Conservation (phyloP, 2,113 vertebrate species). For the Siniperca knerii region DNA sequence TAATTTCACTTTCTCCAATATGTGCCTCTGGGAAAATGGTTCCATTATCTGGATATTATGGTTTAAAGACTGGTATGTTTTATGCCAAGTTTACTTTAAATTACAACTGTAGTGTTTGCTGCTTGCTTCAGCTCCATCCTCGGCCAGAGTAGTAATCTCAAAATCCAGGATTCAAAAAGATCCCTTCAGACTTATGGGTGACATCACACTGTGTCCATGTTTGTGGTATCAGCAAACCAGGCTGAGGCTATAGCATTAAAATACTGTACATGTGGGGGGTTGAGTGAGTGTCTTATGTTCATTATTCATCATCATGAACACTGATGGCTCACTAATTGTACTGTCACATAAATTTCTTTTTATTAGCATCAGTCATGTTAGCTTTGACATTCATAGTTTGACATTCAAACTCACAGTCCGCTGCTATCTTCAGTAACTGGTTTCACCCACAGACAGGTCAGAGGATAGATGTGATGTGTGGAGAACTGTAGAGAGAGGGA, state of each 20-base stretch:
- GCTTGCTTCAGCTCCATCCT: not conserved
- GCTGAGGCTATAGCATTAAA: not conserved
- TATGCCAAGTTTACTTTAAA: not conserved
- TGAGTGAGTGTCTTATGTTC: not conserved
- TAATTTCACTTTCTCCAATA: not conserved
- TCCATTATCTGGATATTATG: not conserved
- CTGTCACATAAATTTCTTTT: not conserved
- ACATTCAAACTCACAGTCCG: slow-evolving; percentile 88
- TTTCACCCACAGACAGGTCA: slow-evolving; percentile 94
- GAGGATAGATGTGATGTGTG: slow-evolving; percentile 91
- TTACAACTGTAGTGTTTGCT: not conserved
- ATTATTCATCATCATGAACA: not conserved
- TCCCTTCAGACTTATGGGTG: not conserved
- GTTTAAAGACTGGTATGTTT: not conserved
- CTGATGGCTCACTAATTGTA: not conserved
- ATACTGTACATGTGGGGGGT: not conserved
- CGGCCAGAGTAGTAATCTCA: not conserved
- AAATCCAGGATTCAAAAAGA: not conserved
- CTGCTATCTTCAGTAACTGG: slow-evolving; percentile 90
- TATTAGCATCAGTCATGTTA: not conserved
- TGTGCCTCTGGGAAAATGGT: not conserved
- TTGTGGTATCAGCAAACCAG: not conserved
- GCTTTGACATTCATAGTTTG: not conserved
- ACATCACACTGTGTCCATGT: not conserved
- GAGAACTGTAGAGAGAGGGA: slow-evolving; percentile 88